Evolutionary conservation across 1,140 invertebrate species (phyloP).

Genomic region (Drosophila setifemur): DNA sequence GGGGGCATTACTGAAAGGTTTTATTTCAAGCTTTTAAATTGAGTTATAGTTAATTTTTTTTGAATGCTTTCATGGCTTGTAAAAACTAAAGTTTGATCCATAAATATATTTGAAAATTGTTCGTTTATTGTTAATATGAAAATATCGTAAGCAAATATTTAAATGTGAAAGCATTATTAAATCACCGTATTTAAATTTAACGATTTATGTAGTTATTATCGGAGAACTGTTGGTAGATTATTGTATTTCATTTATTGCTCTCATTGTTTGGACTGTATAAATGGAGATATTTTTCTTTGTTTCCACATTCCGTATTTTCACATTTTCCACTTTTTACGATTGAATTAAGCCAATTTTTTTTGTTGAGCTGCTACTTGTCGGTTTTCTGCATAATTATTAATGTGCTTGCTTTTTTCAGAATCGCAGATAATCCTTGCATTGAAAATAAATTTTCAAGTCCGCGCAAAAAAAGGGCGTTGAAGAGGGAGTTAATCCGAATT

Average conservation of each 20-base stretch:
- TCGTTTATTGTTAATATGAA: too few species aligned
- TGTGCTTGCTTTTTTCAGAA: slow-evolving; percentile 15
- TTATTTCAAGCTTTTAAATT: neutral
- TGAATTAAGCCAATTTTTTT: slow-evolving; percentile 38
- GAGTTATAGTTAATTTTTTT: neutral
- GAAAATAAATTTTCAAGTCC: neutral
- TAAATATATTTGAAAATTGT: neutral
- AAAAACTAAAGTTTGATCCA: slow-evolving; percentile 6
- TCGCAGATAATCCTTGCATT: slow-evolving; percentile 31
- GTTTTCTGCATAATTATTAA: slow-evolving; percentile 28
- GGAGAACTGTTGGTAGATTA: too few species aligned
- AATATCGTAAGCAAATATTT: neutral
- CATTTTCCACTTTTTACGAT: slow-evolving; percentile 8
- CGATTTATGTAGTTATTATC: too few species aligned
- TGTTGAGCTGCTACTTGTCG: neutral
- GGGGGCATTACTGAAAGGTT: neutral
- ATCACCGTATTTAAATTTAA: too few species aligned
- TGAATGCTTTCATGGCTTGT: too few species aligned
- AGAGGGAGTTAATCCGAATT: neutral
- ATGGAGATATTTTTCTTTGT: slow-evolving; percentile 16
- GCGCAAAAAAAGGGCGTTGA: neutral
- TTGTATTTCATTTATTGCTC: slow-evolving; percentile 39
- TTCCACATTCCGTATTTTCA: slow-evolving; percentile 7
- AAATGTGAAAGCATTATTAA: too few species aligned
- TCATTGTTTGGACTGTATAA: slow-evolving; percentile 17